These are phyloP conservation scores for Pangasianodon gigas DNA, from an alignment of 2,113 vertebrate species.

Conservation along the genomic window DNA sequence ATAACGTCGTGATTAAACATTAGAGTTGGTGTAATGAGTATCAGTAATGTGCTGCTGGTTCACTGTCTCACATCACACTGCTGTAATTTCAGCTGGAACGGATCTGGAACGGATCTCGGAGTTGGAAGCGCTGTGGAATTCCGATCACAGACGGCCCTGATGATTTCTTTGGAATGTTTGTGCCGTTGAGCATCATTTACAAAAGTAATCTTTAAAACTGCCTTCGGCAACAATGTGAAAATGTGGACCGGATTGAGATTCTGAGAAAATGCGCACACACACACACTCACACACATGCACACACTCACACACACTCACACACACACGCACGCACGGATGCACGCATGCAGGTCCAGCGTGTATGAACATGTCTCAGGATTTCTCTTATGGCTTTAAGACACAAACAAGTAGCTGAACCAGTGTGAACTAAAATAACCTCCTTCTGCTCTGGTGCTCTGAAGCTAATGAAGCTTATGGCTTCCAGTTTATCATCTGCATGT, in stretches of 20 bases:
- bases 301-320: neutral
- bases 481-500: neutral
- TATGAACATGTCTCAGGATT: constrained; percentile 18
- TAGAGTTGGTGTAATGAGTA: no score
- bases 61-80: neutral
- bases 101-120: neutral
- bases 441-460: neutral
- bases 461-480: neutral
- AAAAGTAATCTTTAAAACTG: neutral
- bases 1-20: neutral
- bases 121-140: neutral
- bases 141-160: neutral
- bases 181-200: neutral
- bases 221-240: neutral
- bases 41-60: neutral
- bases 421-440: neutral
- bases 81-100: neutral
- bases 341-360: constrained; percentile 14
- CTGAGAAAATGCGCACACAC: neutral
- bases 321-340: neutral
- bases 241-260: neutral
- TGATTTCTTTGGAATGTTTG: neutral
- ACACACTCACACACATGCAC: neutral
- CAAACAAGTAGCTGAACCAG: neutral
- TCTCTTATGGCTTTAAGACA: neutral